These are phyloP conservation scores for Carabus problematicus DNA, from an alignment of 2,888 invertebrate species.

Conservation along the genomic window DNA sequence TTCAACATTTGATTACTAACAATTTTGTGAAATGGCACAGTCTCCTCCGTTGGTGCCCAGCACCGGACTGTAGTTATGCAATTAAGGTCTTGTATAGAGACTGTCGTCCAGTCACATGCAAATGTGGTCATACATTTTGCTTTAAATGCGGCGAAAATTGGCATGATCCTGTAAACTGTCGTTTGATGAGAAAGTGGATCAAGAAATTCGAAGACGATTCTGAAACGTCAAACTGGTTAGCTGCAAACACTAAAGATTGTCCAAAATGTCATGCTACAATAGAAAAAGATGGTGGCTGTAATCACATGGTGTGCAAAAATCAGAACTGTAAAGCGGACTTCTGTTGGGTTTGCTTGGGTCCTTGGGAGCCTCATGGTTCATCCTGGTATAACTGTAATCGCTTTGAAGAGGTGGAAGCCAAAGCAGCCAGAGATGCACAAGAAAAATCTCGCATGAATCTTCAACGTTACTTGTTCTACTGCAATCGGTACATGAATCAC, in stretches of 20 bases:
- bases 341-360: constrained; percentile 99
- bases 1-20: constrained; percentile 97
- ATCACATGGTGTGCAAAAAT: constrained; percentile 99
- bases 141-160: constrained; percentile 96
- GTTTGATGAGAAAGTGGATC: constrained; percentile 93
- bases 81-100: constrained; percentile 91
- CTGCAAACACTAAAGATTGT: constrained; percentile 99
- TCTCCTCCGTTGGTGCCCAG: constrained; percentile 97
- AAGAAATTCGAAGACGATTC: constrained; percentile 99
- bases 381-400: constrained; percentile 98
- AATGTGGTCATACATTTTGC: constrained; percentile 94
- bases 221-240: constrained; percentile 99
- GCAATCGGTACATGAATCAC: constrained; percentile 96
- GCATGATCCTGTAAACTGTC: constrained; percentile 98
- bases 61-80: constrained; percentile 96
- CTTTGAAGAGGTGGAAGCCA: constrained; percentile 95
- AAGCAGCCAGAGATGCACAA: constrained; percentile 95
- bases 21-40: constrained; percentile 99
- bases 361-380: constrained; percentile 99
- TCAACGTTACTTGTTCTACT: constrained; percentile 67
- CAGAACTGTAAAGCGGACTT: constrained; percentile 98
- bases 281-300: constrained; percentile 98
- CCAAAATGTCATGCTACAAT: constrained; percentile 97
- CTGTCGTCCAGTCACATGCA: constrained; percentile 89
- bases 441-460: constrained; percentile 94